phyloP scores from a whole-genome alignment of 2,888 invertebrate species.

The Pedicia rivosa region DNA sequence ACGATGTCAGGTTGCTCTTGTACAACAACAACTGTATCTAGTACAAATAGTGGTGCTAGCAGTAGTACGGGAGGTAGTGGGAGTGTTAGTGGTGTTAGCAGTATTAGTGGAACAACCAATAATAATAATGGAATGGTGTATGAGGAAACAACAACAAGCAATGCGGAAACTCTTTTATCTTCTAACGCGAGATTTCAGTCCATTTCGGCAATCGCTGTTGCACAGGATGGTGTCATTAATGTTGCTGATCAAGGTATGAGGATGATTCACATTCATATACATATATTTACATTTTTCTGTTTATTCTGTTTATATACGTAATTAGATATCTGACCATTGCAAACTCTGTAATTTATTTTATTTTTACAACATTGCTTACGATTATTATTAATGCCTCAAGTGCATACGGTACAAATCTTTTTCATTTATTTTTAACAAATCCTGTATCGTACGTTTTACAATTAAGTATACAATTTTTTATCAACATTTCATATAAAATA shows the following conservation, averaged over 20 bases:
- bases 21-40: slow-evolving; percentile 21
- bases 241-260: slow-evolving; percentile 80
- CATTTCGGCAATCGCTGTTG: slow-evolving; percentile 80
- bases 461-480: too few species aligned
- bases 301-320: too few species aligned
- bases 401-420: too few species aligned
- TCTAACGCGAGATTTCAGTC: slow-evolving; percentile 82
- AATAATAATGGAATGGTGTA: slow-evolving; percentile 16
- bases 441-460: too few species aligned
- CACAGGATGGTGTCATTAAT: slow-evolving; percentile 89
- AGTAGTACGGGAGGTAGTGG: slow-evolving; percentile 6
- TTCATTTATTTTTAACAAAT: too few species aligned
- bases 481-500: too few species aligned
- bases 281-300: too few species aligned
- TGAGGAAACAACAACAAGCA: slow-evolving; percentile 40
- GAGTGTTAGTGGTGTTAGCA: slow-evolving; percentile 18
- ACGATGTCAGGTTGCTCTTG: slow-evolving; percentile 16
- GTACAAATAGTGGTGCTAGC: slow-evolving; percentile 10
- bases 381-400: too few species aligned
- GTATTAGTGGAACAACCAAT: slow-evolving; percentile 20
- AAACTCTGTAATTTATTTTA: too few species aligned
- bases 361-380: too few species aligned
- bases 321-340: too few species aligned
- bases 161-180: slow-evolving; percentile 71
- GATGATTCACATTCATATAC: too few species aligned